Base-by-base conservation (phyloP, 2,797 vertebrate species). In the Brachyrhaphis roseni region DNA sequence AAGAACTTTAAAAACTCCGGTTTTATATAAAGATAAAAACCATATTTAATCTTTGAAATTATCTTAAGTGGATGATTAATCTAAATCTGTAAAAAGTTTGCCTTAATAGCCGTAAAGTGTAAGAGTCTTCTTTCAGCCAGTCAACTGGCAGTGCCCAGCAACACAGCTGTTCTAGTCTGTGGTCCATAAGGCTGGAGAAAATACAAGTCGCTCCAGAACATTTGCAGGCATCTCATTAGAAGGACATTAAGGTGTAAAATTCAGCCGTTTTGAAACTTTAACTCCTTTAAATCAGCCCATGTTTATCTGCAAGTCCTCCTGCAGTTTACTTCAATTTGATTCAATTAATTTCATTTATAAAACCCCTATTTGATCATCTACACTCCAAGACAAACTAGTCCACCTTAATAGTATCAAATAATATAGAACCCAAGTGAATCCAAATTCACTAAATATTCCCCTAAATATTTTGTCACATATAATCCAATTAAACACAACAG, bases 1-100 rank as follows among this genome's bases (percentile, higher is more conserved):
- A 96, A 70, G 51, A 46, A 20, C 39, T 36, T 36, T 20, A 20
- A 64, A 64, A 64, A 12, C 7, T 39, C 1, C 1, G 16, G 2
- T 20, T 66, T 66, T 66, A 66, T 39, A 66, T 20, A 11, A 23
- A 41, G 1, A 23, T 20, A 23, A 36, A 68, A 68, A 10, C 20
- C 39, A 23, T 16, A 39, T 18, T 5, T 26, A 34, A 26, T 41
- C 64, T 12, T 3, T 68, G 36, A 68, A 68, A 23, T 41, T 1
- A 8, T 68, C 26, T 41, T 12, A 68, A 59, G 20, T 0, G 1
- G 34, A 13, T 34, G 3, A 62, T 62, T 62, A 12, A 8, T 39
- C 18, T 4, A 39, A 20, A 66, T 66, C 15, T 36, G 18, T 36
- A 66, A 64, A 36, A 8, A 3, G 31, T 2, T 34, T 59, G 12